Evolutionary conservation across 1,140 invertebrate genomes (phyloP).

Genomic region (Drosophila asahinai): DNA sequence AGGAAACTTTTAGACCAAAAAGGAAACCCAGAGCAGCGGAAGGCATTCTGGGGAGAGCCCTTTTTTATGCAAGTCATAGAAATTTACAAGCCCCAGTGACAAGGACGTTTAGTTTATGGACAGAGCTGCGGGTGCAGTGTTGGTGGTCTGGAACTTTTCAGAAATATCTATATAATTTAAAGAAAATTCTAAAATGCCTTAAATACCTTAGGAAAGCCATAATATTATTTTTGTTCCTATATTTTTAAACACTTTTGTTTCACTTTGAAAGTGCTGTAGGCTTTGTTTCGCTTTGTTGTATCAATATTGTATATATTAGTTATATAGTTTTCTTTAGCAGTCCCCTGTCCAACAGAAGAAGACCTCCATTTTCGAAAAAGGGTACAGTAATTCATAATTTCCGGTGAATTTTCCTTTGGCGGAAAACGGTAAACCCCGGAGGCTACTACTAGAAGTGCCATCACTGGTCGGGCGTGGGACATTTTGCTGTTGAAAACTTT

Average conservation of each 20-base stretch:
- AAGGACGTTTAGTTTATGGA: constrained; percentile 77
- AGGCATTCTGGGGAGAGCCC: constrained; percentile 65
- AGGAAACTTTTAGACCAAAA: constrained; percentile 80
- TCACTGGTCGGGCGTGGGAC: constrained; percentile 42
- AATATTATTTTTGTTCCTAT: neutral
- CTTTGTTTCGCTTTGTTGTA: neutral
- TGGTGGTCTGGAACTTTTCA: neutral
- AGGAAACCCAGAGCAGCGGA: constrained; percentile 74
- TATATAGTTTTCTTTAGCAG: too few species aligned
- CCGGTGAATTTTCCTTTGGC: neutral
- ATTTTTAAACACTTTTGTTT: neutral
- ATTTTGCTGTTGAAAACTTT: constrained; percentile 68
- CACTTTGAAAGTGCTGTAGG: too few species aligned
- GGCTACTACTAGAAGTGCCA: constrained; percentile 8
- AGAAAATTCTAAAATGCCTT: too few species aligned
- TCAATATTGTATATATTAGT: neutral
- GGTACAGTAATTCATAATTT: constrained; percentile 9
- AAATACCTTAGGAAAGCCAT: too few species aligned
- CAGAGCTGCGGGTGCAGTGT: constrained; percentile 7
- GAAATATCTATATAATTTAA: too few species aligned
- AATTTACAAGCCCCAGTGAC: constrained; percentile 81
- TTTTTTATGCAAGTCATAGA: constrained; percentile 83
- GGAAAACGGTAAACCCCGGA: neutral
- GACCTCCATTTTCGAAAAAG: neutral
- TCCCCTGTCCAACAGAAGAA: too few species aligned